phyloP scores from a whole-genome alignment of 2,797 vertebrate genomes.

The Taenioides sp. region DNA sequence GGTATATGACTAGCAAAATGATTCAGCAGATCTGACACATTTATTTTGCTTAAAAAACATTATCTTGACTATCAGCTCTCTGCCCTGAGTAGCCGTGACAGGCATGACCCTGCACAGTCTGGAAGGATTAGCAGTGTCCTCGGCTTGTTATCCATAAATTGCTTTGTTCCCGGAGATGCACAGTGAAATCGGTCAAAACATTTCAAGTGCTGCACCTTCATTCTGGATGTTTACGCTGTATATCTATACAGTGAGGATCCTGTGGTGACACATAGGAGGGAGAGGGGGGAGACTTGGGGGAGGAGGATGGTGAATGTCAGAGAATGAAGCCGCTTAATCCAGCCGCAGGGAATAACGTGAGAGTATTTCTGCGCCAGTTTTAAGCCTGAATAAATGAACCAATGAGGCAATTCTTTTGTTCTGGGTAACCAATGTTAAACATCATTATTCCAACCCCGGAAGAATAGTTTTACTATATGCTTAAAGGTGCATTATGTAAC shows the following conservation, averaged over 20 bases:
- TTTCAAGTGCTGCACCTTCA: constrained; percentile 14
- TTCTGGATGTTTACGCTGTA: background rate
- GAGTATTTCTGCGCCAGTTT: background rate
- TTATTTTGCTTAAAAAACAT: constrained; percentile 25
- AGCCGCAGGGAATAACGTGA: background rate
- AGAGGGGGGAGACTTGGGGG: constrained; percentile 11
- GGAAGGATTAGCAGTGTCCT: constrained; percentile 42
- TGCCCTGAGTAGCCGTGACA: constrained; percentile 37
- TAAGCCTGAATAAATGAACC: background rate
- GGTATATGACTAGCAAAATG: constrained; percentile 27
- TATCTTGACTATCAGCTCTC: constrained; percentile 19
- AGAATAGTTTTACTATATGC: background rate
- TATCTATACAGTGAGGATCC: constrained; percentile 1
- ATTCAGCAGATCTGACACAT: constrained; percentile 45
- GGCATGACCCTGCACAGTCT: constrained; percentile 47
- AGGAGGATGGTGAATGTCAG: constrained; percentile 12
- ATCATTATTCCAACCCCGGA: too few species aligned
- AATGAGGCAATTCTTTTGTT: background rate
- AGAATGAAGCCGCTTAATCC: constrained; percentile 2
- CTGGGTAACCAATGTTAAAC: background rate
- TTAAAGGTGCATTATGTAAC: too few species aligned
- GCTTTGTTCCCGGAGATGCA: constrained; percentile 5
- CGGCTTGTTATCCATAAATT: constrained; percentile 9
- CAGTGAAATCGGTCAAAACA: constrained; percentile 25
- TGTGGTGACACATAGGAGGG: background rate